phyloP scores from a whole-genome alignment of 2,797 vertebrate species.

The Anisognathus igniventris region DNA sequence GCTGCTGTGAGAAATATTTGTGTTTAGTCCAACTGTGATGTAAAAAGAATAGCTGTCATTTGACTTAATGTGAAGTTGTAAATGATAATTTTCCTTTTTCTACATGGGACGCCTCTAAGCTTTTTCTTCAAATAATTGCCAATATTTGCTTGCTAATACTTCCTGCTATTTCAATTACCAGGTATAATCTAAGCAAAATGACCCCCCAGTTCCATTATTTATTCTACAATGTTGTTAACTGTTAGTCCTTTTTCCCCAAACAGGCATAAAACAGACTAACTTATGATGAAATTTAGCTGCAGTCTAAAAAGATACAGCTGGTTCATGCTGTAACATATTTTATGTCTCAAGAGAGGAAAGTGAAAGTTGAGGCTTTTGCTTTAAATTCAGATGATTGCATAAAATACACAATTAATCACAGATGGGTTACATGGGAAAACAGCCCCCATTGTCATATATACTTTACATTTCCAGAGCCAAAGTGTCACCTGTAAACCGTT shows the following conservation, averaged over 20 bases:
- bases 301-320: not conserved
- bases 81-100: not conserved
- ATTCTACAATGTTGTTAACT: not conserved
- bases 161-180: not conserved
- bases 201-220: not conserved
- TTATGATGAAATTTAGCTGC: not conserved
- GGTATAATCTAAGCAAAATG: not conserved
- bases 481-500: slow-evolving; percentile 7
- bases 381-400: slow-evolving; percentile 1
- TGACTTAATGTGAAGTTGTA: not conserved
- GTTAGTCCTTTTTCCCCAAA: not conserved
- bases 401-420: not conserved
- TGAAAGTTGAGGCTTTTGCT: not conserved
- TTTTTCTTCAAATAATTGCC: not conserved
- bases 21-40: not conserved
- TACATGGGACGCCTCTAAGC: not conserved
- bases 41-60: not conserved
- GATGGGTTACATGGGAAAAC: not conserved
- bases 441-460: not conserved
- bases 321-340: not conserved
- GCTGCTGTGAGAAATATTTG: not conserved
- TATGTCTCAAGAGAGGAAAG: not conserved
- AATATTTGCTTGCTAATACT: not conserved
- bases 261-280: not conserved
- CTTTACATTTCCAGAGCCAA: not conserved